Base-by-base conservation (phyloP, 2,113 vertebrate species). In the Coreoperca whiteheadi region DNA sequence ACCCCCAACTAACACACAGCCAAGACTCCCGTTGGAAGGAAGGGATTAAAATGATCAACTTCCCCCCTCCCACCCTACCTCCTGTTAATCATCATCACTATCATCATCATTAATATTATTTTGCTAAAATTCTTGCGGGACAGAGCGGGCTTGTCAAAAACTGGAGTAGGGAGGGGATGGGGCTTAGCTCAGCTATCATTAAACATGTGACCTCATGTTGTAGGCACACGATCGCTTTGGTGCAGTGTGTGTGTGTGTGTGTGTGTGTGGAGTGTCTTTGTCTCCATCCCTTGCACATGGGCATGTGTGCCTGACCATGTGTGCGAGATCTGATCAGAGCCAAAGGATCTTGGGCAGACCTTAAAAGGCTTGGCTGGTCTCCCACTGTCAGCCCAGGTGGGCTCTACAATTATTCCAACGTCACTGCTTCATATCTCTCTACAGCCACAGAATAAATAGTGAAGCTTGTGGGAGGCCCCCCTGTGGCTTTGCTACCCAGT, bases 161-260 rank as follows among this genome's bases (percentile, higher is more conserved):
- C 79, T 54, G 48, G 30, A 57, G 16, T 28, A 67, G 69, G 81
- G 85, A 78, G 69, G 68, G 68, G 48, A 81, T 6, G 32, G 60
- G n/a, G 60, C 39, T 86, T 43, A 84, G 78, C 77, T 86, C 75
- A 70, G 79, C 79, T 57, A 77, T 75, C 74, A 82, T 90, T 86
- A 83, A 88, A 88, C 84, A 78, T 80, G 81, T 85, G 87, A 93
- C 78, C 75, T 91, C 82, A 90, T 86, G 77, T 87, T 81, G 70
- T 76, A 79, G 78, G 72, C 64, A 75, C 60, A 65, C 32, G 32
- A 39, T 48, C 15, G 21, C 86, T 64, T 65, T 68, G 71, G 61
- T 86, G 77, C 85, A 48, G 25, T 61, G 61, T 50, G 60, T n/a
- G n/a, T n/a, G n/a, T n/a, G n/a, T n/a, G 48, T 63, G 74, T 70